Evolutionary conservation across 2,113 vertebrate species (phyloP).

Genomic region (Grus americana): DNA sequence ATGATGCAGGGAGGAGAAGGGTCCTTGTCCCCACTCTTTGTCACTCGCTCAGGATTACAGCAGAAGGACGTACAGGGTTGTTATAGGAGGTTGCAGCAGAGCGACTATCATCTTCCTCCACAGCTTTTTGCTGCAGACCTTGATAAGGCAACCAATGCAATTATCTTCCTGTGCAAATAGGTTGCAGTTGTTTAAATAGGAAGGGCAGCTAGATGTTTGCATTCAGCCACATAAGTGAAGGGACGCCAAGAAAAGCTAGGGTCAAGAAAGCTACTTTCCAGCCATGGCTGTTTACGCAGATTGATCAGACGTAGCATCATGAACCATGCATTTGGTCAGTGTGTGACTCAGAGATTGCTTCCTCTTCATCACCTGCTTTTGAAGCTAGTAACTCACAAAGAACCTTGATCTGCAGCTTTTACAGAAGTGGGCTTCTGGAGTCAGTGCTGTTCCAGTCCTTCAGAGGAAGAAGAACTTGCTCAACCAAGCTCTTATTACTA

Average conservation of each 20-base stretch:
- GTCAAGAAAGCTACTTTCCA: neutral
- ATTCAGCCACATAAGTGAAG: neutral
- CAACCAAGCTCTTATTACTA: neutral
- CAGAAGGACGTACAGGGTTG: neutral
- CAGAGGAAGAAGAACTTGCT: neutral
- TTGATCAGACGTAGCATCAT: neutral
- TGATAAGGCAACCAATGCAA: neutral
- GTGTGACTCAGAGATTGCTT: neutral
- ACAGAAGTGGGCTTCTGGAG: neutral
- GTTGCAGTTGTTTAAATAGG: neutral
- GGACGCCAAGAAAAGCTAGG: neutral
- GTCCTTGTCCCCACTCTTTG: neutral
- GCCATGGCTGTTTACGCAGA: fast-evolving
- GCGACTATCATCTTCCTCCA: neutral
- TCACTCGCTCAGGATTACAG: neutral
- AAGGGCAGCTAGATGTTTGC: neutral
- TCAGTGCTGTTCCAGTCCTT: neutral
- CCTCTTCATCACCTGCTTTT: neutral
- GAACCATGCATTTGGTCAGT: fast-evolving
- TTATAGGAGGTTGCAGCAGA: neutral
- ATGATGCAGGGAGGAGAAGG: neutral
- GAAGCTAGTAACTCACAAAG: neutral
- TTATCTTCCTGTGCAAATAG: neutral
- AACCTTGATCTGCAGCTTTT: neutral
- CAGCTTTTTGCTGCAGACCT: neutral